A percentile compares a stretch with the other conserved stretches of the same genome.
These are phyloP conservation scores for Drosophila suboccidentalis DNA, from an alignment of 2,888 invertebrate species.

Conservation along the genomic window DNA sequence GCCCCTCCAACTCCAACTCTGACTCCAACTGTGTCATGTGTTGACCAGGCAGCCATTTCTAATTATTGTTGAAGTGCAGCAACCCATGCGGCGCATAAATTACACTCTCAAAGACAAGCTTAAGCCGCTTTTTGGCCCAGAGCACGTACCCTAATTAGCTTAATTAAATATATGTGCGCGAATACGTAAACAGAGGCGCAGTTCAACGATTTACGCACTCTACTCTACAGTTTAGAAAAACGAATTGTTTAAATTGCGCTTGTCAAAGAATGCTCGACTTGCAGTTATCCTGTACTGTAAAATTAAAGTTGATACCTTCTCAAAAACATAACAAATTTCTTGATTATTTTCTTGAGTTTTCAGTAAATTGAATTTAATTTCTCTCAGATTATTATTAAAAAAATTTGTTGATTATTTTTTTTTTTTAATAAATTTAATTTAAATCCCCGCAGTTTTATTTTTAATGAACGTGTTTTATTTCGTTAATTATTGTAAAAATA, in stretches of 20 bases:
- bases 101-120: constrained; percentile 64
- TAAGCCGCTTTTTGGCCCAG: constrained; percentile 61
- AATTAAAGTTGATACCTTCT: background rate
- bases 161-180: constrained; percentile 82
- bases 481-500: background rate
- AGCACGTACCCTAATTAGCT: constrained; percentile 83
- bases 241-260: background rate
- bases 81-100: constrained; percentile 76
- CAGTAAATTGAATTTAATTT: no score
- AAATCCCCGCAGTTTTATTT: no score
- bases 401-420: no score
- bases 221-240: constrained; percentile 27
- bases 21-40: constrained; percentile 59
- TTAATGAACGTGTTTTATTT: no score
- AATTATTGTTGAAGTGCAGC: constrained; percentile 79
- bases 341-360: no score
- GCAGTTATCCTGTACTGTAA: background rate
- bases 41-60: constrained; percentile 64
- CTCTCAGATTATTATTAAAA: no score
- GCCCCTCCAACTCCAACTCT: background rate
- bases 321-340: no score
- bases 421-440: background rate
- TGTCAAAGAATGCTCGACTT: constrained; percentile 1
- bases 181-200: constrained; percentile 68
- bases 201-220: constrained; percentile 57